A percentile compares a stretch with the other conserved stretches of the same genome.
These are phyloP conservation scores for Tyria jacobaeae DNA, from an alignment of 2,888 invertebrate species.

Conservation along the genomic window DNA sequence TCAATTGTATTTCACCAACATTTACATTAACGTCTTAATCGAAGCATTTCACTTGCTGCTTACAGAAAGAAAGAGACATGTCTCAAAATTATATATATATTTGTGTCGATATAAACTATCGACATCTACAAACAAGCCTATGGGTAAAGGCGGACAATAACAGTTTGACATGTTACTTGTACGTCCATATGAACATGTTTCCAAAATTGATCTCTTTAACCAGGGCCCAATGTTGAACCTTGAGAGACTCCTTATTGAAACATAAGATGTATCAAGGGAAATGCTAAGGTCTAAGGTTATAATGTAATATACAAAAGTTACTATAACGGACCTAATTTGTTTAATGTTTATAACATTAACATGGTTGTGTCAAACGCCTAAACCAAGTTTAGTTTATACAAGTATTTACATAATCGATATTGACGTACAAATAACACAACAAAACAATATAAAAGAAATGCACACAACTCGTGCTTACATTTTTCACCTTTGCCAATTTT, in stretches of 20 bases:
- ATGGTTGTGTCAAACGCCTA: slow-evolving; percentile 13
- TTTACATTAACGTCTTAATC: slow-evolving; percentile 84
- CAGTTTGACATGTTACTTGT: slow-evolving; percentile 70
- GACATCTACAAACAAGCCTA: slow-evolving; percentile 81
- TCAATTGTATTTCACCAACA: slow-evolving; percentile 87
- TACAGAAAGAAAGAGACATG: slow-evolving; percentile 79
- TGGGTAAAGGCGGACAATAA: slow-evolving; percentile 81
- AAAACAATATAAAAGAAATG: slow-evolving; percentile 63
- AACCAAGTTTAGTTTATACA: slow-evolving; percentile 11
- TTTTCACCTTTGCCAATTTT: slow-evolving; percentile 59
- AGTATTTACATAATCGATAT: slow-evolving; percentile 14
- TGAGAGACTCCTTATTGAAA: slow-evolving; percentile 24
- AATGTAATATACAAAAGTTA: slow-evolving; percentile 21
- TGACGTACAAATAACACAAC: slow-evolving; percentile 71
- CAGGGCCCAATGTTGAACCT: slow-evolving; percentile 21
- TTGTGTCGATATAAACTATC: slow-evolving; percentile 61
- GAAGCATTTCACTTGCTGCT: slow-evolving; percentile 83
- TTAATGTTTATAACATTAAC: slow-evolving; percentile 7
- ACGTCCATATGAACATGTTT: slow-evolving; percentile 39
- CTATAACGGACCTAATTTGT: slow-evolving; percentile 13
- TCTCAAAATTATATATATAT: slow-evolving; percentile 70
- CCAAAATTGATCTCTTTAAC: slow-evolving; percentile 19
- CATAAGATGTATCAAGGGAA: slow-evolving; percentile 23
- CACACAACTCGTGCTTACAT: slow-evolving; percentile 78
- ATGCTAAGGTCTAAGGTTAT: slow-evolving; percentile 24